These are phyloP conservation scores for Subacronicta megacephala DNA, from an alignment of 2,888 invertebrate species.

Conservation along the genomic window DNA sequence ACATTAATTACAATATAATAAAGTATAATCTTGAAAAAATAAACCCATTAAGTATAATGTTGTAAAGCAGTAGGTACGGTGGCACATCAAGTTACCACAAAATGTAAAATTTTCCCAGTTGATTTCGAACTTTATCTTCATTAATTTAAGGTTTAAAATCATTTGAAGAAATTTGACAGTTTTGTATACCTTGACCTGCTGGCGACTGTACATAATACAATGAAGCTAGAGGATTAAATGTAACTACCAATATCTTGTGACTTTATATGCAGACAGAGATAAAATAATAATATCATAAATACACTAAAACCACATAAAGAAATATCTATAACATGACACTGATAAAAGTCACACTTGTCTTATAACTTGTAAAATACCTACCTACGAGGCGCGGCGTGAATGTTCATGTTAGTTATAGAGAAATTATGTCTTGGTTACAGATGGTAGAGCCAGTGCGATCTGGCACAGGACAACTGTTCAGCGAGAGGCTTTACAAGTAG, in stretches of 20 bases:
- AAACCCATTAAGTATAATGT: not conserved
- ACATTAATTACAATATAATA: constrained; percentile 22
- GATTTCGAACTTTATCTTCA: no score
- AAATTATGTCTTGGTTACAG: constrained; percentile 36
- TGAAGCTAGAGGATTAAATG: not conserved
- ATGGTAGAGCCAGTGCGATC: constrained; percentile 15
- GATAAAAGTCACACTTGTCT: constrained; percentile 8
- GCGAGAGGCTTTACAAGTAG: constrained; percentile 52
- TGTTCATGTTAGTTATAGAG: constrained; percentile 39
- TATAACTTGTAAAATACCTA: constrained; percentile 32
- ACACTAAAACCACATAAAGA: constrained; percentile 26
- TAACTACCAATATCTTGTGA: not conserved
- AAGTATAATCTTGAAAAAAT: constrained; percentile 10
- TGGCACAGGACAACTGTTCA: constrained; percentile 16
- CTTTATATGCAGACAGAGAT: constrained; percentile 1
- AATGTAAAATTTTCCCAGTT: no score
- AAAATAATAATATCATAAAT: constrained; percentile 20
- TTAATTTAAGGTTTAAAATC: no score
- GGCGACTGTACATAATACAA: not conserved
- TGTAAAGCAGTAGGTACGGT: no score
- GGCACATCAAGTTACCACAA: no score
- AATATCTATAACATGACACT: constrained; percentile 16
- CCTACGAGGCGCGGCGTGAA: constrained; percentile 13
- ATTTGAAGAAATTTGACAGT: no score
- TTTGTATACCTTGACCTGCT: no score